Conservation (phyloP, 1,140 invertebrate species). For the Drosophila orosa region DNA sequence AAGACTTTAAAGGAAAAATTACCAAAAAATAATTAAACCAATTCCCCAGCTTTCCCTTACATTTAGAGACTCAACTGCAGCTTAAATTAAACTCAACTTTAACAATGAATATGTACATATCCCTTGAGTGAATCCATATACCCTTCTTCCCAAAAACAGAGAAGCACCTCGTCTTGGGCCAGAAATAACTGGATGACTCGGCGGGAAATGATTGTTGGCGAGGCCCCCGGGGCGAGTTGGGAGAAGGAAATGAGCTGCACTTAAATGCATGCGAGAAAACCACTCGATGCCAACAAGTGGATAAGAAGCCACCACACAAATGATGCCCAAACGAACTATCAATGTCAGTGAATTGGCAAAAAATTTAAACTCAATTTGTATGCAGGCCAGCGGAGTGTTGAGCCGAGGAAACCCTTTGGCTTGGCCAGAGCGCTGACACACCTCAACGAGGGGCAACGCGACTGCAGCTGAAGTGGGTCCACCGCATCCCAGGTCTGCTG, state of each 20-base stretch:
- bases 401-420: conserved; percentile 76
- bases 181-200: conserved; percentile 75
- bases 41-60: too few species aligned
- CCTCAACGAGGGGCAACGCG: conserved; percentile 52
- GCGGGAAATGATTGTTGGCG: conserved; percentile 53
- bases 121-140: neutral
- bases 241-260: conserved; percentile 82
- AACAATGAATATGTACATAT: neutral
- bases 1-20: too few species aligned
- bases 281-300: conserved; percentile 83
- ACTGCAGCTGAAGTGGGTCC: conserved; percentile 64
- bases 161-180: conserved; percentile 48
- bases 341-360: conserved; percentile 84
- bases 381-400: conserved; percentile 61
- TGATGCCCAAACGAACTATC: conserved; percentile 83
- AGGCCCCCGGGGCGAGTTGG: conserved; percentile 51
- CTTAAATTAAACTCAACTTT: neutral
- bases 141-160: neutral
- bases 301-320: conserved; percentile 84
- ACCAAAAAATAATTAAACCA: neutral
- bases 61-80: neutral
- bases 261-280: conserved; percentile 82
- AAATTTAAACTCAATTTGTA: conserved; percentile 84
- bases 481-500: conserved; percentile 58
- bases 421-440: conserved; percentile 58